A percentile compares a stretch with the other conserved stretches of the same genome.
Conservation (phyloP, 2,797 vertebrate species). For the Naso thynnoides region DNA sequence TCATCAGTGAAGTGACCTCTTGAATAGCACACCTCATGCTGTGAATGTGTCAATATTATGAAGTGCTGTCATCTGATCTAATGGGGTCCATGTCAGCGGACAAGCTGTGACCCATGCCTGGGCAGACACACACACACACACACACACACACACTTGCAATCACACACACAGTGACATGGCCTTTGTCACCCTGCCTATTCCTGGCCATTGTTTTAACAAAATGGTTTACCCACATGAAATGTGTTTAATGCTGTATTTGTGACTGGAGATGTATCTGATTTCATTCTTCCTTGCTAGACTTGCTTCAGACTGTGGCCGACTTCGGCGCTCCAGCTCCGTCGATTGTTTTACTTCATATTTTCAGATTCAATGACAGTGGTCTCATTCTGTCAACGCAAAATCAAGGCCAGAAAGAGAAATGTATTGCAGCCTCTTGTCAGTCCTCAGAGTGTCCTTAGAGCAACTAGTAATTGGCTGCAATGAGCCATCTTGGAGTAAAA, state of each 20-base stretch:
- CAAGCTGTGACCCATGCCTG: constrained; percentile 66
- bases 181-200: constrained; percentile 52
- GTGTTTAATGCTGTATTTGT: constrained; percentile 56
- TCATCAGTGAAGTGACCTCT: constrained; percentile 63
- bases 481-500: constrained; percentile 42
- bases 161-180: neutral
- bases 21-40: constrained; percentile 69
- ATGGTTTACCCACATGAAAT: constrained; percentile 61
- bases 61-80: constrained; percentile 79
- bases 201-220: constrained; percentile 70
- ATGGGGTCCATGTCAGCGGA: constrained; percentile 70
- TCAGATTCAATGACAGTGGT: constrained; percentile 43
- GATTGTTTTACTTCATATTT: constrained; percentile 50
- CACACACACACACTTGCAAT: constrained; percentile 9
- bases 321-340: constrained; percentile 33
- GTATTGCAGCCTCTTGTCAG: constrained; percentile 12
- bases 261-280: constrained; percentile 61
- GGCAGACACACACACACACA: constrained; percentile 8
- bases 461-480: constrained; percentile 28
- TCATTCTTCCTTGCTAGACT: constrained; percentile 42
- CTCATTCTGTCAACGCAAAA: constrained; percentile 54
- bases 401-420: constrained; percentile 36
- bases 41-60: constrained; percentile 82
- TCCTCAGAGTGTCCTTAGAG: constrained; percentile 14
- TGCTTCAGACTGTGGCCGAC: constrained; percentile 39